Percentiles rank a stretch among this genome's conserved stretches.
Conservation (phyloP, 2,797 vertebrate species). For the Craterocephalus amniculus region DNA sequence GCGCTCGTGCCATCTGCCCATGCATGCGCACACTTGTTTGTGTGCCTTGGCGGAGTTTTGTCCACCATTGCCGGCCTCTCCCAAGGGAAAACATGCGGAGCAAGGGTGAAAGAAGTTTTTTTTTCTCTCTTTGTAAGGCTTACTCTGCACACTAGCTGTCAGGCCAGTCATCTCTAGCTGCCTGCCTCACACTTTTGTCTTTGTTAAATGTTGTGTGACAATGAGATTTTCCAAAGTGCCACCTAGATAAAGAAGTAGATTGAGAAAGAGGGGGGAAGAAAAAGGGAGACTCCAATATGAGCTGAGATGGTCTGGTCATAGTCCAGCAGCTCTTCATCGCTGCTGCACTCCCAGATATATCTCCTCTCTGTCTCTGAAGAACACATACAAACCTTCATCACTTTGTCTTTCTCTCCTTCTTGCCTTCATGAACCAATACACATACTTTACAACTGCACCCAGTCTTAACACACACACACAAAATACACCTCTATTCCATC, state of each 20-base stretch:
- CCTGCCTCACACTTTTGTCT: constrained; percentile 70
- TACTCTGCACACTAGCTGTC: constrained; percentile 49
- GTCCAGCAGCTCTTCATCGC: constrained; percentile 81
- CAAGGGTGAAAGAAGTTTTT: constrained; percentile 32
- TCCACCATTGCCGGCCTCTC: constrained; percentile 47
- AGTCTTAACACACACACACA: constrained; percentile 53
- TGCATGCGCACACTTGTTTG: constrained; percentile 57
- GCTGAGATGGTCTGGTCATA: constrained; percentile 84
- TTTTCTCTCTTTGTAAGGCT: constrained; percentile 40
- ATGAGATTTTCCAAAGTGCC: constrained; percentile 81
- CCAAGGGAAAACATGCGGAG: constrained; percentile 45
- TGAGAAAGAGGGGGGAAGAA: constrained; percentile 32
- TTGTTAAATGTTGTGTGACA: constrained; percentile 84
- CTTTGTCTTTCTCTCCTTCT: constrained; percentile 57
- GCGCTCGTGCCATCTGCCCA: constrained; percentile 50
- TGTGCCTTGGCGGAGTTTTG: constrained; percentile 51
- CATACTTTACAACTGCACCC: constrained; percentile 57
- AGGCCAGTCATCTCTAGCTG: constrained; percentile 69
- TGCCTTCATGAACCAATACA: constrained; percentile 41
- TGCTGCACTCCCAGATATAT: constrained; percentile 74
- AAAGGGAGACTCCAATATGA: constrained; percentile 51
- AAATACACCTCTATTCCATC: constrained; percentile 68
- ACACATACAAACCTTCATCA: constrained; percentile 67
- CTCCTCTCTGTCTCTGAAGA: constrained; percentile 67
- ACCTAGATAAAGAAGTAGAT: constrained; percentile 78